Conservation (phyloP, 2,113 vertebrate species). For the Pleuronectes platessa region DNA sequence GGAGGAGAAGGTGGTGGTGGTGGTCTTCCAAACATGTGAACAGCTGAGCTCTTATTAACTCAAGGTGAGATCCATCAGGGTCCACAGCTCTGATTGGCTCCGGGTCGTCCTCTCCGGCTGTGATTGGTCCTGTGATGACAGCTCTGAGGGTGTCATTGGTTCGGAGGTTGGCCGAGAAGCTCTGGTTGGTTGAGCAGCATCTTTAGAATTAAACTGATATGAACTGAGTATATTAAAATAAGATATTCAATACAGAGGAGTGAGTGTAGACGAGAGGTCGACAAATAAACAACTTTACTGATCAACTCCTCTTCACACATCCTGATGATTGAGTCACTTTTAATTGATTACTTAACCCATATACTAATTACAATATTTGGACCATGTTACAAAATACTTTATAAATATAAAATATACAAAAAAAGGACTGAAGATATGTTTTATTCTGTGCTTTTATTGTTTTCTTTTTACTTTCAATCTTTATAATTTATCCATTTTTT, state of each 20-base stretch:
- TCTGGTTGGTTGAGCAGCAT: background rate
- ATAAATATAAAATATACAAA: background rate
- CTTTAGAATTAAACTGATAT: background rate
- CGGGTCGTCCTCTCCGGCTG: background rate
- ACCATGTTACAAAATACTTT: background rate
- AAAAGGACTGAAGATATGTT: background rate
- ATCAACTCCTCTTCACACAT: conserved; percentile 11
- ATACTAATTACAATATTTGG: background rate
- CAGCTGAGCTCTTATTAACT: conserved; percentile 52
- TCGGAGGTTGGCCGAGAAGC: background rate
- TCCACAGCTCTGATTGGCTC: conserved; percentile 43
- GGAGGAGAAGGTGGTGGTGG: background rate
- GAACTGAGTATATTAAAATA: background rate
- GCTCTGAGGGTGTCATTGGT: conserved; percentile 11
- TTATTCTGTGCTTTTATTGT: too few species aligned
- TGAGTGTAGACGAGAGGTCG: too few species aligned
- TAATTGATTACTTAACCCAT: background rate
- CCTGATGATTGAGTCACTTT: conserved; percentile 10
- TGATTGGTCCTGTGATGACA: conserved; percentile 33
- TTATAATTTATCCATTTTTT: too few species aligned
- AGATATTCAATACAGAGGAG: too few species aligned
- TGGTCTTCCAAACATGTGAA: conserved; percentile 23
- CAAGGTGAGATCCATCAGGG: conserved; percentile 60
- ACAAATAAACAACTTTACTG: background rate
- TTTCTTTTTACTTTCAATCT: too few species aligned